Conservation (phyloP, 2,888 invertebrate species). For the Philonicus albiceps region DNA sequence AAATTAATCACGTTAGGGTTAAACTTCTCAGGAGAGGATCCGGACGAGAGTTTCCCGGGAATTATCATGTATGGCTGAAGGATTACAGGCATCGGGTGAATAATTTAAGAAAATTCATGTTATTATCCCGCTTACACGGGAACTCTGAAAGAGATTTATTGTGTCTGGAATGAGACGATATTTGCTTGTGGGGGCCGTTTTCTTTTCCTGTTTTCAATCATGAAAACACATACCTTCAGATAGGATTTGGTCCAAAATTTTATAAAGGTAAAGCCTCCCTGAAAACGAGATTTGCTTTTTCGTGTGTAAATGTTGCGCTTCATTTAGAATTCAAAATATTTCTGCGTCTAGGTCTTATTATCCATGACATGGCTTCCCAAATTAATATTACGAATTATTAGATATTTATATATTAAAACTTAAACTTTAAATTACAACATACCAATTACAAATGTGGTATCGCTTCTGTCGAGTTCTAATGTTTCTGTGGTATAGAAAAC, state of each 20-base stretch:
- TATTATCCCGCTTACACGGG: neutral
- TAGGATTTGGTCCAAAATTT: neutral
- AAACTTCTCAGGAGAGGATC: conserved; percentile 2
- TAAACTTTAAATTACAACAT: too few species aligned
- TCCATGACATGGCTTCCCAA: neutral
- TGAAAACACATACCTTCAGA: neutral
- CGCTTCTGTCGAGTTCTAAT: too few species aligned
- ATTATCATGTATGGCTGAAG: neutral
- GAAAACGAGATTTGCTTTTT: neutral
- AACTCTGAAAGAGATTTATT: neutral
- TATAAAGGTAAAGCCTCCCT: neutral
- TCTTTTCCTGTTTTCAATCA: neutral
- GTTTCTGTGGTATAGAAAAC: neutral
- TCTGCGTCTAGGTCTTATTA: neutral
- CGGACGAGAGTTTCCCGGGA: neutral
- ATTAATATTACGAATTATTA: too few species aligned
- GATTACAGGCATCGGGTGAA: neutral
- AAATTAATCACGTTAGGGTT: conserved; percentile 9
- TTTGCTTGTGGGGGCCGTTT: neutral
- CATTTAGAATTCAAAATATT: neutral
- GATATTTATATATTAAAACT: too few species aligned
- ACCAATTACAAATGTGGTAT: too few species aligned
- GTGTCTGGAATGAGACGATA: neutral
- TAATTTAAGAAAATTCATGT: neutral
- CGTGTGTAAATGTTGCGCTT: neutral